These are phyloP conservation scores for Tuberolachnus salignus DNA, from an alignment of 2,888 invertebrate species.

Conservation along the genomic window DNA sequence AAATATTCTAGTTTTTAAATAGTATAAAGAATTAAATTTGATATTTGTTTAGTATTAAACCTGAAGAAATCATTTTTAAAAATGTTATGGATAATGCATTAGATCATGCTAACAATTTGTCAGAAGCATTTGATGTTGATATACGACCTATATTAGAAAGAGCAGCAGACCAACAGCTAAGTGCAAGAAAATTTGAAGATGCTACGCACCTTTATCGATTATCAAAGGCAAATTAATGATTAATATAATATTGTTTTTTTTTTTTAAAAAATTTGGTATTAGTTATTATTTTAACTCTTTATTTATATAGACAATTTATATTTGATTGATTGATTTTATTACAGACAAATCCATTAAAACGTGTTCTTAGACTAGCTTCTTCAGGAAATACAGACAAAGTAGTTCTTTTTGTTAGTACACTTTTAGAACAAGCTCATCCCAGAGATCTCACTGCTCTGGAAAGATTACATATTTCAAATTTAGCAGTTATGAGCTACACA, in stretches of 20 bases:
- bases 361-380: constrained; percentile 70
- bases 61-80: constrained; percentile 47
- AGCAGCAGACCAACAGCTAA: constrained; percentile 81
- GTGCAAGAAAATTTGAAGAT: constrained; percentile 75
- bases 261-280: neutral
- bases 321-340: constrained; percentile 12
- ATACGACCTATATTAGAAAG: constrained; percentile 47
- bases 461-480: constrained; percentile 70
- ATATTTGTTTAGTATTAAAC: constrained; percentile 46
- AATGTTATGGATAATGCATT: constrained; percentile 30
- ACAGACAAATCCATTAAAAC: constrained; percentile 64
- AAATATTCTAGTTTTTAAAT: too few relatives aligned
- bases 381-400: constrained; percentile 70
- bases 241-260: neutral
- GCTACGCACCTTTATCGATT: constrained; percentile 82
- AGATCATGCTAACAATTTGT: constrained; percentile 45
- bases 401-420: constrained; percentile 67
- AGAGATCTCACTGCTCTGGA: constrained; percentile 67
- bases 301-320: neutral
- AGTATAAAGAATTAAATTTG: neutral
- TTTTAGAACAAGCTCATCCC: constrained; percentile 60
- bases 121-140: constrained; percentile 45
- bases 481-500: constrained; percentile 71
- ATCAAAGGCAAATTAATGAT: constrained; percentile 65
- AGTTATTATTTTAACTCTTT: neutral